phyloP scores from a whole-genome alignment of 1,140 invertebrate genomes.

The Diachasmimorpha longicaudata region DNA sequence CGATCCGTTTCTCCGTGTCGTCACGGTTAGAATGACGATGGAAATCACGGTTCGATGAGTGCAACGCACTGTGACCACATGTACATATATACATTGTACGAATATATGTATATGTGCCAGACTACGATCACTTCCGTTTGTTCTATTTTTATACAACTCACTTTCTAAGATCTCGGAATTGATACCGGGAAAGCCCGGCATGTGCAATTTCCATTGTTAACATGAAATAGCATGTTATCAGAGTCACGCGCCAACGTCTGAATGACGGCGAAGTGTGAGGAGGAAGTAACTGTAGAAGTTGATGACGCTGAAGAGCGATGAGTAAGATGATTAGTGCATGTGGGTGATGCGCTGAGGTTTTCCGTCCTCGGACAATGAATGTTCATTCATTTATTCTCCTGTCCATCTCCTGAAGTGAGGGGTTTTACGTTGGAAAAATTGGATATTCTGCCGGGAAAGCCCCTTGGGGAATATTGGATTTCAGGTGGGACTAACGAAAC shows the following conservation, averaged over 20 bases:
- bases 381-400: background rate
- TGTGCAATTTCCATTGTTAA: conserved; percentile 1
- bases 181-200: background rate
- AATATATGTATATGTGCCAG: background rate
- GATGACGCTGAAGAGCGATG: background rate
- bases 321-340: background rate
- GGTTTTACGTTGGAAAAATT: background rate
- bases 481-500: background rate
- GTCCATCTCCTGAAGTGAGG: background rate
- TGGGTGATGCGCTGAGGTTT: background rate
- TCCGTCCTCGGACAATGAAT: background rate
- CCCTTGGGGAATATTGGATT: background rate
- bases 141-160: conserved; percentile 16
- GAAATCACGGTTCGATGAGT: conserved; percentile 18
- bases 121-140: conserved; percentile 22
- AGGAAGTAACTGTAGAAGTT: background rate
- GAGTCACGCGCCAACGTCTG: background rate
- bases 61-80: conserved; percentile 14
- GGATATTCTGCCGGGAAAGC: background rate
- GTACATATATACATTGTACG: background rate
- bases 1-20: background rate
- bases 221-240: background rate
- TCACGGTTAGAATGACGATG: conserved; percentile 4
- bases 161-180: conserved; percentile 16
- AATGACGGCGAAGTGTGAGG: background rate